A percentile compares a stretch with the other conserved stretches of the same genome.
phyloP scores from a whole-genome alignment of 1,140 invertebrate species.

The Ostrea denselamellosa region DNA sequence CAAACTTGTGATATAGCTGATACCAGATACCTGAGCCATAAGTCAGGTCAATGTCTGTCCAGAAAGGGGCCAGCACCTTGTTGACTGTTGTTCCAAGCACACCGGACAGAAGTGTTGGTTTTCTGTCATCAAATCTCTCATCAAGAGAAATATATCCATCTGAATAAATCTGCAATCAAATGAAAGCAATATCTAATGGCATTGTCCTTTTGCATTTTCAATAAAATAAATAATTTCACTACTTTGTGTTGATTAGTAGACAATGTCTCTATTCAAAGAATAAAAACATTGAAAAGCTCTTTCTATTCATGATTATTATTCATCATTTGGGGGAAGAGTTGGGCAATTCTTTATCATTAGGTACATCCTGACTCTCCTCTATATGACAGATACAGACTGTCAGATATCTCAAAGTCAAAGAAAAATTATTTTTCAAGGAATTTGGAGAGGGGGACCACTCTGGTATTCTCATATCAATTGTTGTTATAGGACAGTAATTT shows the following conservation, averaged over 20 bases:
- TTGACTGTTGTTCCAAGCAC: neutral
- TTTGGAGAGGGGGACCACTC: neutral
- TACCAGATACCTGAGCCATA: neutral
- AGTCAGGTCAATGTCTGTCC: slow-evolving; percentile 29
- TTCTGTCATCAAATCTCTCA: neutral
- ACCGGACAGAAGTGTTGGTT: neutral
- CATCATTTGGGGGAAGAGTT: too few species aligned
- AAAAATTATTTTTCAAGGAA: too few species aligned
- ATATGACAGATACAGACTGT: too few species aligned
- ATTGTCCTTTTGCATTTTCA: neutral
- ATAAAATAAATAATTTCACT: too few species aligned
- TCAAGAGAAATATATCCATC: neutral
- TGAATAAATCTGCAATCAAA: neutral
- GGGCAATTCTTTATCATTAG: too few species aligned
- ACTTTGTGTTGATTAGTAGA: too few species aligned
- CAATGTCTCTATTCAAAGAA: too few species aligned
- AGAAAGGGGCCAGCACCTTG: neutral
- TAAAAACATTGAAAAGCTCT: too few species aligned
- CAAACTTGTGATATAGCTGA: neutral
- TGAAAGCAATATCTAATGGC: neutral
- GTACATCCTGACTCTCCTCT: too few species aligned
- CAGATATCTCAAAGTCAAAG: too few species aligned
- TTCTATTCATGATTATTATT: too few species aligned
- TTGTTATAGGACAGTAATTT: neutral
- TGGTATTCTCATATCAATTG: neutral